Evolutionary conservation across 92 coral and sea anemone species (phyloP).

Genomic region (Desmophyllum pertusum): DNA sequence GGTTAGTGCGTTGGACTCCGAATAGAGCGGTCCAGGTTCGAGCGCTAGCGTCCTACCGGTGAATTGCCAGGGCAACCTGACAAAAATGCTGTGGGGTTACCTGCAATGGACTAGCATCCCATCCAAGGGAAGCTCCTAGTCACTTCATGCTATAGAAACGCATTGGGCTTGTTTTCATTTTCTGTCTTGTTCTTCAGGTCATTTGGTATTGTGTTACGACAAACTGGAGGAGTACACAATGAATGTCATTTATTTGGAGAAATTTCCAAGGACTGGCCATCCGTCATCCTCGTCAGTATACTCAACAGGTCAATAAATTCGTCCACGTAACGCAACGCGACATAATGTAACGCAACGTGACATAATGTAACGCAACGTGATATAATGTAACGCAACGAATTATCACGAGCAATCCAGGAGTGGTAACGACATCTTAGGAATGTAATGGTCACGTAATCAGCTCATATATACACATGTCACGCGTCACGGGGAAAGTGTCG

Average conservation of each 20-base stretch:
- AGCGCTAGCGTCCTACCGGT: no score
- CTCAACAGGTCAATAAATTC: slow-evolving; percentile 79
- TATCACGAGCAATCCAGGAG: background rate
- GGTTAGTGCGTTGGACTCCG: background rate
- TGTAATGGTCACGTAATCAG: slow-evolving; percentile 2
- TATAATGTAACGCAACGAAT: background rate
- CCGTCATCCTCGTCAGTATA: slow-evolving; percentile 81
- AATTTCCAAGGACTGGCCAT: slow-evolving; percentile 79
- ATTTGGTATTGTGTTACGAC: slow-evolving; percentile 90
- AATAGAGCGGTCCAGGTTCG: no score
- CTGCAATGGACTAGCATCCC: no score
- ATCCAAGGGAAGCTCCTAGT: no score
- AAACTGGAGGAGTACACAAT: slow-evolving; percentile 85
- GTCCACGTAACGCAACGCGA: slow-evolving; percentile 40
- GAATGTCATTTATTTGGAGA: slow-evolving; percentile 96
- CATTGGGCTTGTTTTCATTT: no score
- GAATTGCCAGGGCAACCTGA: no score
- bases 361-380: background rate
- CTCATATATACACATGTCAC: background rate
- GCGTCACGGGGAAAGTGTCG: background rate
- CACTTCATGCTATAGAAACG: no score
- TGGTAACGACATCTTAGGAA: slow-evolving; percentile 10
- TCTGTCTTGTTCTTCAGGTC: slow-evolving; percentile 55
- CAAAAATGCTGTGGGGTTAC: no score
- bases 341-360: slow-evolving; percentile 8